Percentiles rank a stretch among this genome's conserved stretches.
These are phyloP conservation scores for Phalacrocorax aristotelis DNA, from an alignment of 2,113 vertebrate species.

Conservation along the genomic window DNA sequence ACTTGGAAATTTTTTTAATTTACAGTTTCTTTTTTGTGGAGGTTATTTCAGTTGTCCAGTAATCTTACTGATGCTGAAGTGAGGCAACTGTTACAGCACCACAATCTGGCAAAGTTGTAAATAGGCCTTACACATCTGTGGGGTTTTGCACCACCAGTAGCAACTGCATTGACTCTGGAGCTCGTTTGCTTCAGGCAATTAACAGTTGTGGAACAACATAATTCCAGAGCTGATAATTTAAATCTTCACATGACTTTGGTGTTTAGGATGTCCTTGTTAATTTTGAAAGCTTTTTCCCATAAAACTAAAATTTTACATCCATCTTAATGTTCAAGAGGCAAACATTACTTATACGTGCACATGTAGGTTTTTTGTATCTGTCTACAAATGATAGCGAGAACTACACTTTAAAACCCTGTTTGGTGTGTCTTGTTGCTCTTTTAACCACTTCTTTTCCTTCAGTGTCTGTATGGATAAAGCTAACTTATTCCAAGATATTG, in stretches of 20 bases:
- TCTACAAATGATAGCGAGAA: background rate
- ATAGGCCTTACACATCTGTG: background rate
- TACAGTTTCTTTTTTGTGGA: background rate
- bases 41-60: background rate
- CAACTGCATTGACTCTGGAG: background rate
- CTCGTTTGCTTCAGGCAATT: background rate
- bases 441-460: background rate
- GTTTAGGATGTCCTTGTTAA: background rate
- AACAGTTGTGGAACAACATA: background rate
- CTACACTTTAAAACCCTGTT: background rate
- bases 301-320: background rate
- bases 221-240: background rate
- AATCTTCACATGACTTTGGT: accelerated
- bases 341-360: background rate
- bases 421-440: background rate
- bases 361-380: background rate
- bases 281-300: background rate
- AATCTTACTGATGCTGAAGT: background rate
- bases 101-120: background rate
- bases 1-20: background rate
- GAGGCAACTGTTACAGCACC: background rate
- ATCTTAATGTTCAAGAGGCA: background rate
- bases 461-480: background rate
- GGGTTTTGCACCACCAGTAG: too few relatives aligned
- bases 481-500: background rate